These are phyloP conservation scores for Microtus californicus DNA, from an alignment of 2,797 vertebrate species.

Conservation along the genomic window DNA sequence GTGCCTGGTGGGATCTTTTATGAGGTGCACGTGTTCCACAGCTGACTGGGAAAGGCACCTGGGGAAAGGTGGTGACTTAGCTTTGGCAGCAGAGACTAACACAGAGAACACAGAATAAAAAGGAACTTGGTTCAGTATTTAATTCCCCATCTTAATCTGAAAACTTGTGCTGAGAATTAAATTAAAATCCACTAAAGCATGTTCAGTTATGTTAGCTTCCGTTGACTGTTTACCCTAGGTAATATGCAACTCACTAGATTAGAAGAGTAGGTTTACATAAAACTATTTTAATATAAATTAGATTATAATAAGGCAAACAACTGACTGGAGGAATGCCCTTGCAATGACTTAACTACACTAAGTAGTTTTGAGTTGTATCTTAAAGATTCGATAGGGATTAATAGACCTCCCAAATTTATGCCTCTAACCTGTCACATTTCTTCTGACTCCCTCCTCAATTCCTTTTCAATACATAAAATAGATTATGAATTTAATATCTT, in stretches of 20 bases:
- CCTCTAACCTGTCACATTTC: neutral
- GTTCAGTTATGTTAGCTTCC: neutral
- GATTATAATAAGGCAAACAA: conserved; percentile 15
- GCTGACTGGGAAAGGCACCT: too few relatives aligned
- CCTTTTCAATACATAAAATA: conserved; percentile 15
- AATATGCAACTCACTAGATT: neutral
- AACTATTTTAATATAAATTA: conserved; percentile 10
- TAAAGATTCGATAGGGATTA: conserved; percentile 10
- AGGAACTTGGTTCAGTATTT: neutral
- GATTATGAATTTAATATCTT: conserved; percentile 5
- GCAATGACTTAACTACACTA: conserved; percentile 14
- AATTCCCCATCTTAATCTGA: neutral
- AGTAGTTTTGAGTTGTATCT: neutral
- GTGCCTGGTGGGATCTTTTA: too few relatives aligned
- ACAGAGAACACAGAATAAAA: conserved; percentile 11
- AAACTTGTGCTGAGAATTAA: neutral
- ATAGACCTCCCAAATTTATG: neutral
- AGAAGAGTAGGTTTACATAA: neutral
- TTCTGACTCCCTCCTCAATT: neutral
- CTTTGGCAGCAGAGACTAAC: neutral
- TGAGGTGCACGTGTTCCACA: too few relatives aligned
- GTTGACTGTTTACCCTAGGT: neutral
- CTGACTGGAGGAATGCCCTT: neutral
- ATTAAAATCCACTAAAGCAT: conserved; percentile 15
- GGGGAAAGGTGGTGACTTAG: too few relatives aligned